Base-by-base conservation (phyloP, 1,140 invertebrate species). In the Dendrolimus kikuchii region DNA sequence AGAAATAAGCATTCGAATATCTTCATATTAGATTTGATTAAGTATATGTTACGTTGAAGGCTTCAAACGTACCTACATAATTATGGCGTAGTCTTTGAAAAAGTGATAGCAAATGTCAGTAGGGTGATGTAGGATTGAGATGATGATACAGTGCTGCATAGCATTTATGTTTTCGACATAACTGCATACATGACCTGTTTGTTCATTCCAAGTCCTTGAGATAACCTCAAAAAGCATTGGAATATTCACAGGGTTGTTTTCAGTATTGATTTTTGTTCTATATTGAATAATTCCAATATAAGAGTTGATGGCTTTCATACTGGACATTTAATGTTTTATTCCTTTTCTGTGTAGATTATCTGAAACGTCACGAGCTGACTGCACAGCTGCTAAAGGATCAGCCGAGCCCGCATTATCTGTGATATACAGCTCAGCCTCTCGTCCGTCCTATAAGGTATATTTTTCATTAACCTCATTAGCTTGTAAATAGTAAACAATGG, bases 351-450 rank as follows among this genome's bases (percentile, higher is more conserved):
- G 37, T 66, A 86, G 80, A 83, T 77, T 72, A 81, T 73, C 70
- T 79, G 70, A 80, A 80, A 81, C 75, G 71, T 71, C 68, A 70
- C 79, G 81, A 86, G 80, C 78, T 73, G 75, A 74, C 81, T 81
- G 81, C 74, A 67, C 81, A 86, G 77, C 77, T 83, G 79, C 79
- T 81, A 58, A 60, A 82, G 76, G 81, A 84, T 81, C 71, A 79
- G 75, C 74, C 84, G 88, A 76, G 82, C 81, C 86, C 83, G 68
- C 75, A 75, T 79, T 85, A 87, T 91, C 92, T 93, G 92, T 93
- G 92, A 93, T 93, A 93, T 89, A 89, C 89, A 91, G 91, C 90
- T 92, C 90, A 91, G 90, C 86, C 81, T 86, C 80, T 85, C 86
- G 85, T 88, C 86, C 87, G 86, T 88, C 87, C 87, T 87, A 80